A percentile compares a stretch with the other conserved stretches of the same genome.
Conservation (phyloP, 2,113 vertebrate genomes). For the Bos taurus region ARS-UCD2.0 NC_037343.1:6516501-6517000, state of each 20-base stretch:
- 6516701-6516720: conserved; percentile 1
- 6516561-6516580: not conserved
- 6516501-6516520: not conserved
- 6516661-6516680: not conserved
- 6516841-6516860: not conserved
- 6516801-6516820: conserved; percentile 23
- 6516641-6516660: not conserved
- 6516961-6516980: not conserved
- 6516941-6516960: not conserved
- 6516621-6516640: not conserved
- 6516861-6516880: conserved; percentile 12
- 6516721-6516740: conserved; percentile 18
- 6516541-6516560: not conserved
- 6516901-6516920: not conserved
- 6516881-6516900: not conserved
- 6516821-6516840: conserved; percentile 38
- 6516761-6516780: conserved; percentile 54
- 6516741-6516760: conserved; percentile 49
- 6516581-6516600: not conserved
- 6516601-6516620: not conserved
- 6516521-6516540: not conserved
- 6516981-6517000: not conserved
- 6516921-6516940: not conserved
- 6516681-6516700: not conserved
- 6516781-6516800: conserved; percentile 44